Evolutionary conservation across 2,888 invertebrate genomes (phyloP), one percentile per base, ranked within the genome.

Genomic region (Trissolcus japonicus): DNA sequence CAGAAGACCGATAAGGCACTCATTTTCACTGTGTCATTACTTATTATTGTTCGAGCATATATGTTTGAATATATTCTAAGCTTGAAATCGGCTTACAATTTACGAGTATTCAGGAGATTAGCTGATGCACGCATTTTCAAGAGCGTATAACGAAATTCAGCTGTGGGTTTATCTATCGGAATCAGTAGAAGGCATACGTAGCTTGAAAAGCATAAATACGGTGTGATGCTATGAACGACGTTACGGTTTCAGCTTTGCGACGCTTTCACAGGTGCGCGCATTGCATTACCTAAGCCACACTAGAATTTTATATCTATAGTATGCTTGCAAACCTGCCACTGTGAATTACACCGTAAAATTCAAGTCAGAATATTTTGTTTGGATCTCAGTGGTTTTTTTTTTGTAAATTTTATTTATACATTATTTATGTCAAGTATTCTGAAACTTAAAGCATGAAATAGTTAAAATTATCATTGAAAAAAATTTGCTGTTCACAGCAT

Each of bases 321-420:
- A 29, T 46, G 43, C 46, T 41, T 62, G 53, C 60, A 57, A 73
- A 66, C 29, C 56, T 56, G 51, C 66, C 51, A 51, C 19, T 48
- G 62, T 41, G 59, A 75, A 68, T 68, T 35, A 35, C 75, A 19
- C 68, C 59, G 68, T 68, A 75, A 75, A 75, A 75, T 68, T 62
- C 29, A 56, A 41, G 59, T 3, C 6, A 35, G 6, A 62, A 16
- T 35, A 17, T 73, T 55, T 60, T n/a, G 21, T 17, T 61, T 50
- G 51, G 17, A 7, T 55, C 48, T 7, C 35, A 16, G 35, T 65
- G 13, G 16, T 0, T 19, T 7, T 16, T 51, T 17, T 48, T 16
- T 9, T 51, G 9, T 35, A 35, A 9, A 9, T 35, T 6, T 35
- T 11, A 35, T 35, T 35, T 35, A 35, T 35, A 11, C 35, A 35